A percentile compares a stretch with the other conserved stretches of the same genome.
Conservation (phyloP, 2,113 vertebrate species). For the Oncorhynchus clarkii region DNA sequence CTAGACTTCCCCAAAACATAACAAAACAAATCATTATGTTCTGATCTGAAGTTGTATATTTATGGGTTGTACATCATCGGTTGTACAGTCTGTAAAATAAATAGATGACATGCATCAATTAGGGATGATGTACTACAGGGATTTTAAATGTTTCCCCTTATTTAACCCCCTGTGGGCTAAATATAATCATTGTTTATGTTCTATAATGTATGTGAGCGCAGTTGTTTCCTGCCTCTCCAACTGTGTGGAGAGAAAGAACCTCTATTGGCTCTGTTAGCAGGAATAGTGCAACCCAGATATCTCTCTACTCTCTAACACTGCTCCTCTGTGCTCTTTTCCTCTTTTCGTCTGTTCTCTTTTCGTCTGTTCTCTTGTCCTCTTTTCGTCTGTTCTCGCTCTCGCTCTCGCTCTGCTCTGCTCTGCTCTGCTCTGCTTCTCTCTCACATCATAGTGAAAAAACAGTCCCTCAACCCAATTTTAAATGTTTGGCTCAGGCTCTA, state of each 20-base stretch:
- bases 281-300: neutral
- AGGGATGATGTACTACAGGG: neutral
- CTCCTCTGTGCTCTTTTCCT: neutral
- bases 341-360: too few relatives aligned
- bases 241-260: neutral
- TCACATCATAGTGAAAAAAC: neutral
- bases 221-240: neutral
- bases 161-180: neutral
- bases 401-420: too few relatives aligned
- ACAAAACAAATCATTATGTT: neutral
- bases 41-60: neutral
- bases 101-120: neutral
- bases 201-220: neutral
- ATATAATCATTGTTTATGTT: neutral
- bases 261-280: neutral
- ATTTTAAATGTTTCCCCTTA: neutral
- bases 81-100: too few relatives aligned
- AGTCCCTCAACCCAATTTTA: too few relatives aligned
- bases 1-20: neutral
- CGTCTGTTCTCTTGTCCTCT: too few relatives aligned
- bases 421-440: too few relatives aligned
- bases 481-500: too few relatives aligned
- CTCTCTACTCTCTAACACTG: neutral
- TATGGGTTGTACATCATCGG: neutral
- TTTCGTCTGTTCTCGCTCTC: too few relatives aligned